Evolutionary conservation across 2,797 vertebrate genomes (phyloP), one percentile per base, ranked within the genome.

Genomic region (Luscinia luscinia): DNA sequence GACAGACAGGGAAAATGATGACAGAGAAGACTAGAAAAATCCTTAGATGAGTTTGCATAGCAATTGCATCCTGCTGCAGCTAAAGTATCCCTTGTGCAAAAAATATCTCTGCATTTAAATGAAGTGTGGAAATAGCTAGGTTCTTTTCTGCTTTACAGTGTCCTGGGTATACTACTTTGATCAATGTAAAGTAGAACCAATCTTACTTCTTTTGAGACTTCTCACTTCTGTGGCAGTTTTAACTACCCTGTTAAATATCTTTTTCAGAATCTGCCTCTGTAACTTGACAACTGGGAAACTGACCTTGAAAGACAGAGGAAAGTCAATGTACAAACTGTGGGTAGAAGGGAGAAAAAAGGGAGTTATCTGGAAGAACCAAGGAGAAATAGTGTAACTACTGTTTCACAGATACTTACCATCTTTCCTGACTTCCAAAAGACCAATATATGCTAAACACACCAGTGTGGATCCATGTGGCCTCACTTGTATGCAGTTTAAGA

Each of bases 31-130:
- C 49, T 61, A 51, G 61, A 84, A 85, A 88, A 75, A 21, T 0
- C 1, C 41, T 84, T 72, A n/a, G 58, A 54, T 52, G 36, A 48
- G 40, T 81, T 90, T 84, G 27, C 52, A 34, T 18, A 34, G 59
- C 82, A 86, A 91, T 86, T 81, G 22, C 41, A 91, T 67, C 45
- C 24, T 88, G 38, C 48, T 62, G 57, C 41, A 83, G 54, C 28
- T 92, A n/a, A 86, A 93, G 24, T 54, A 49, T 81, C 63, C 26
- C 52, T 70, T 74, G 38, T 59, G 70, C 13, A 93, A 92, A 67
- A 88, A 96, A 90, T 52, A 83, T 13, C 12, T 92, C 69, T 89
- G 43, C 64, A 45, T 84, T 93, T 94, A 81, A 49, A 72, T 64
- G 66, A 68, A 63, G 24, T 34, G 59, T 68, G 59, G 69, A 88